These are phyloP conservation scores for Malurus alboscapulatus DNA, from an alignment of 2,113 vertebrate genomes.

Conservation along the genomic window DNA sequence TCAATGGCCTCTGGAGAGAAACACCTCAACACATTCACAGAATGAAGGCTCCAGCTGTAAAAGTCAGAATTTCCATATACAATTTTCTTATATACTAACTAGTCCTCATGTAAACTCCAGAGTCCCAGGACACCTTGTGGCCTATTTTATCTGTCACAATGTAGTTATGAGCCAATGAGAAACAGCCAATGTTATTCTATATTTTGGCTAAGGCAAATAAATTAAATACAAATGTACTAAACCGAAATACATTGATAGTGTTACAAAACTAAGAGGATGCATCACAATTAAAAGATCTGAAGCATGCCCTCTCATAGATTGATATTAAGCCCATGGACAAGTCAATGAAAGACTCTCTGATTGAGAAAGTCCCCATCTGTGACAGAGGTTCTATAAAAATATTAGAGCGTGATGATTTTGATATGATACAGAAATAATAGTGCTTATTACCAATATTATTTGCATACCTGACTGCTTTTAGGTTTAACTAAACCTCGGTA, in stretches of 20 bases:
- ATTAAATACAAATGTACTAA: background rate
- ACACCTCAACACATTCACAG: background rate
- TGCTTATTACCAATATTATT: background rate
- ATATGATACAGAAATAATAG: background rate
- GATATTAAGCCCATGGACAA: background rate
- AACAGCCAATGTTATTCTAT: background rate
- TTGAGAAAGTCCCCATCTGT: background rate
- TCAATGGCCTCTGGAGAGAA: background rate
- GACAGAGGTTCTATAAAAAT: background rate
- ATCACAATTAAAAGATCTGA: background rate
- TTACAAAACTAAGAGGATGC: background rate
- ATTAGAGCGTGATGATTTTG: background rate
- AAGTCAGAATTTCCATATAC: background rate
- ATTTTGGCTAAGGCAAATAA: background rate
- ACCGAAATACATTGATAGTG: background rate
- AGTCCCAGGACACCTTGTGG: background rate
- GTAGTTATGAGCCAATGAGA: background rate
- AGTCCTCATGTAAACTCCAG: background rate
- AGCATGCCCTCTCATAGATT: background rate
- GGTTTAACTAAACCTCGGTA: background rate
- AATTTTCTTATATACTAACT: background rate
- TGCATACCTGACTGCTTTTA: background rate
- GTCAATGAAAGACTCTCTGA: background rate
- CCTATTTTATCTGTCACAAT: background rate
- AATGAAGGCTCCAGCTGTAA: background rate